phyloP scores from a whole-genome alignment of 1,140 invertebrate genomes.

The Eurytemora carolleeae region DNA sequence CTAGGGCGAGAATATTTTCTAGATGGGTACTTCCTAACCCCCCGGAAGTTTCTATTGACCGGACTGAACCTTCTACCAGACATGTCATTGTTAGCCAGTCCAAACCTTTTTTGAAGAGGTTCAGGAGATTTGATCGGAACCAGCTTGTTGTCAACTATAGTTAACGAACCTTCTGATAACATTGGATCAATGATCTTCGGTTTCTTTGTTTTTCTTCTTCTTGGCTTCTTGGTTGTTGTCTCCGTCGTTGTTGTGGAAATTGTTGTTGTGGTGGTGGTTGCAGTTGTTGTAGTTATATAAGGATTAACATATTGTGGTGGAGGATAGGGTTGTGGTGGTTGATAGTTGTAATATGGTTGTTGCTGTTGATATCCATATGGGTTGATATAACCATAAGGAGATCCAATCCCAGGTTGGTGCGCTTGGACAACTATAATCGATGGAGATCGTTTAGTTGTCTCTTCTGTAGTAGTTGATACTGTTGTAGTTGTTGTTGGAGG shows the following conservation, averaged over 20 bases:
- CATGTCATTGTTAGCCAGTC: not conserved
- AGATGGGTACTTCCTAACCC: not conserved
- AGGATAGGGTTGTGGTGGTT: not conserved
- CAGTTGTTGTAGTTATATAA: not conserved
- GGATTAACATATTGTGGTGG: no score
- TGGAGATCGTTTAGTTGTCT: not conserved
- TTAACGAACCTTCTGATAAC: not conserved
- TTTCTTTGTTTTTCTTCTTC: not conserved
- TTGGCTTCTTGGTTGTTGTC: not conserved
- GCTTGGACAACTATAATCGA: not conserved
- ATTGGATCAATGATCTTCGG: not conserved
- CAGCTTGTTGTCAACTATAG: not conserved
- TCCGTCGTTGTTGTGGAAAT: not conserved
- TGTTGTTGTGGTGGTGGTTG: not conserved
- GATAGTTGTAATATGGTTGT: not conserved
- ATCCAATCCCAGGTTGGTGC: not conserved
- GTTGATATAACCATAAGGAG: not conserved
- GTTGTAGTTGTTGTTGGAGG: not conserved
- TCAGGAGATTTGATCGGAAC: not conserved
- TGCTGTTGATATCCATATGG: not conserved
- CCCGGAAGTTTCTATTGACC: not conserved
- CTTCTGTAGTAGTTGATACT: not conserved
- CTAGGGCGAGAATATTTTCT: no score
- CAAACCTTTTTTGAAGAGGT: not conserved
- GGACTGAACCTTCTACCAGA: not conserved